Conservation (phyloP, 2,888 invertebrate genomes). For the Cerastis leucographa region DNA sequence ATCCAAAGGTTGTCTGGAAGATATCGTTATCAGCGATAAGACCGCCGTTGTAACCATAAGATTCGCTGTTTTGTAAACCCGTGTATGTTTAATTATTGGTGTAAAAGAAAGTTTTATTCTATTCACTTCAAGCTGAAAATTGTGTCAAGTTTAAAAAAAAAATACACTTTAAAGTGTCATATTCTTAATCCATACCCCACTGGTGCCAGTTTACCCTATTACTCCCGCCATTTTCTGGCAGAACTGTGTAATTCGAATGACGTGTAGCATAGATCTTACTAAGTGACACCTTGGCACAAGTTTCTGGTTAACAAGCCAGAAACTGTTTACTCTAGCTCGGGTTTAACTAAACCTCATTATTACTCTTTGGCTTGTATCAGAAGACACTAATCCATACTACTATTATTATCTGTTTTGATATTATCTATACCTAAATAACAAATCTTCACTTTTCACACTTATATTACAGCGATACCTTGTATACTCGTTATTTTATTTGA, state of each 20-base stretch:
- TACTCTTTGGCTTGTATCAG: slow-evolving; percentile 16
- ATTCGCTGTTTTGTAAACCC: too few species aligned
- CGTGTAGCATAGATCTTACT: slow-evolving; percentile 48
- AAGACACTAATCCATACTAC: neutral
- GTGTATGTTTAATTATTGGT: too few species aligned
- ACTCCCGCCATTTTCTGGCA: slow-evolving; percentile 46
- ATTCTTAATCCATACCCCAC: slow-evolving; percentile 26
- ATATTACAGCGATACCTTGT: too few species aligned
- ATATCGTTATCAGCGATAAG: too few species aligned
- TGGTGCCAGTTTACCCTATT: slow-evolving; percentile 24
- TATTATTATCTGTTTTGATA: neutral
- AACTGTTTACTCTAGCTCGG: slow-evolving; percentile 18
- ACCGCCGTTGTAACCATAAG: too few species aligned
- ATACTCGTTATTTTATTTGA: too few species aligned
- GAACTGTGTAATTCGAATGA: slow-evolving; percentile 48
- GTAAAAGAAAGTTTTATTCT: too few species aligned
- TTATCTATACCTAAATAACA: neutral
- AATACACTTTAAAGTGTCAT: slow-evolving; percentile 32
- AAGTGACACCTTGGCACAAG: slow-evolving; percentile 61
- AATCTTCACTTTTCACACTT: neutral
- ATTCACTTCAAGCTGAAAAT: neutral
- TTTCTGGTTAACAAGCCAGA: slow-evolving; percentile 50
- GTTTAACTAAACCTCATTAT: slow-evolving; percentile 23
- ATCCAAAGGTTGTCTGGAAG: too few species aligned
- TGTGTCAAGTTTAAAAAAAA: slow-evolving; percentile 8